Base-by-base conservation (phyloP, 2,888 invertebrate species). In the Leptothorax acervorum region DNA sequence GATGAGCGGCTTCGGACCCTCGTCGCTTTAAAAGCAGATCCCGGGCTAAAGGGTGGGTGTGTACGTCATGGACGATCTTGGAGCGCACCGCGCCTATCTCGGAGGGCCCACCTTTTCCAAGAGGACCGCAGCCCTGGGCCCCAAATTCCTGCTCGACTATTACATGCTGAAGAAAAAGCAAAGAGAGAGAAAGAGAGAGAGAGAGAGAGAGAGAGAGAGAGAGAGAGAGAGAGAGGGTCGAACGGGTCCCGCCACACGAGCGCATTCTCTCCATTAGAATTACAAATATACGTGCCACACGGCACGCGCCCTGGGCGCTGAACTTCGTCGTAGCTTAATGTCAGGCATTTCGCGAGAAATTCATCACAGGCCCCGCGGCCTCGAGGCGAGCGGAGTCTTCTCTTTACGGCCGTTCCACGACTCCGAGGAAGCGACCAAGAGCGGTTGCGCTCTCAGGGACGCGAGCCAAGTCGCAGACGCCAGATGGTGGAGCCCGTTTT, bases 271-370 rank as follows among this genome's bases (percentile, higher is more conserved):
- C 90, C 88, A 93, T 93, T 93, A 93, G 93, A 93, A 93, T 93
- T 93, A 93, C 93, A 93, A 93, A 93, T 93, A 92, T 88, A 90
- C 90, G 85, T 84, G 88, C 86, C 84, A 84, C 90, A 88, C 90
- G 86, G 93, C 93, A 93, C 93, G 93, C 91, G 93, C 93, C 93
- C 89, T 91, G 91, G 93, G 93, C 93, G 87, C 90, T 91, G 90
- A 91, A 90, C 92, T 90, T 87, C 86, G 88, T 86, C 92, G 92
- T 91, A 92, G 91, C 92, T 84, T 92, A 93, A 93, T 92, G 91
- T 87, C 91, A 91, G 91, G 90, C 89, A 92, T 93, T 93, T 93
- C 90, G 92, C 89, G 89, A 91, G 90, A 91, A 92, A 92, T 91
- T 92, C 90, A 88, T 83, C 86, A 82, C 86, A 81, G 76, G 48